A percentile compares a stretch with the other conserved stretches of the same genome.
Evolutionary conservation across 2,797 vertebrate genomes (phyloP).

Genomic region (Danio kyathit): DNA sequence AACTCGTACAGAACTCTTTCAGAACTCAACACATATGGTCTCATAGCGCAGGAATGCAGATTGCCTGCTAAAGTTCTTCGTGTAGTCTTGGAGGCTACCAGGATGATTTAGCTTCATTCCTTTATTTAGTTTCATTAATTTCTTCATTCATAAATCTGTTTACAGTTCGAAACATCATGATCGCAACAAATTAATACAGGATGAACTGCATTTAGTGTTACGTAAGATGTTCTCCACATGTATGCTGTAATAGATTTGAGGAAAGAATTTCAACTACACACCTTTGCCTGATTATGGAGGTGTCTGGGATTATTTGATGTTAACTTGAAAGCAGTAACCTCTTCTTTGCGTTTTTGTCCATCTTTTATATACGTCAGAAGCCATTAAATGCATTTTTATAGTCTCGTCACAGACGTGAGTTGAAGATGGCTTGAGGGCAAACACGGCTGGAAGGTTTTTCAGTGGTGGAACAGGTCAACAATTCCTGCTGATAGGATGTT

Average conservation of each 20-base stretch:
- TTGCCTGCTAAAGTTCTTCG: constrained; percentile 21
- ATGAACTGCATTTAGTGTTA: background rate
- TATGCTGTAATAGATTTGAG: background rate
- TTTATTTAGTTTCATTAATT: too few relatives aligned
- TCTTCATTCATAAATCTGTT: background rate
- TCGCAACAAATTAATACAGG: background rate
- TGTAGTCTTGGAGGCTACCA: constrained; percentile 11
- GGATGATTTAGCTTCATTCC: background rate
- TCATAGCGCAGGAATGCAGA: constrained; percentile 70
- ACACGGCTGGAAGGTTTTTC: constrained; percentile 16
- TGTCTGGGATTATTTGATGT: constrained; percentile 36
- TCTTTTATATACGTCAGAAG: constrained; percentile 22
- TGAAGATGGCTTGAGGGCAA: constrained; percentile 32
- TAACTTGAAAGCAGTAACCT: constrained; percentile 20
- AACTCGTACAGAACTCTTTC: constrained; percentile 21
- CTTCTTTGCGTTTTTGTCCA: constrained; percentile 11
- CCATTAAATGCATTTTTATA: constrained; percentile 28
- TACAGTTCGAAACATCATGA: background rate
- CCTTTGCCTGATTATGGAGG: constrained; percentile 28
- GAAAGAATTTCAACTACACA: constrained; percentile 11
- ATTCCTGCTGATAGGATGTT: constrained; percentile 28
- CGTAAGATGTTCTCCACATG: background rate
- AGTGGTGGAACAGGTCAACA: constrained; percentile 12
- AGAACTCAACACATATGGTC: constrained; percentile 52
- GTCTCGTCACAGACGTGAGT: background rate